Conservation (phyloP, 1,140 invertebrate species). For the Drosophila paulistorum region DNA sequence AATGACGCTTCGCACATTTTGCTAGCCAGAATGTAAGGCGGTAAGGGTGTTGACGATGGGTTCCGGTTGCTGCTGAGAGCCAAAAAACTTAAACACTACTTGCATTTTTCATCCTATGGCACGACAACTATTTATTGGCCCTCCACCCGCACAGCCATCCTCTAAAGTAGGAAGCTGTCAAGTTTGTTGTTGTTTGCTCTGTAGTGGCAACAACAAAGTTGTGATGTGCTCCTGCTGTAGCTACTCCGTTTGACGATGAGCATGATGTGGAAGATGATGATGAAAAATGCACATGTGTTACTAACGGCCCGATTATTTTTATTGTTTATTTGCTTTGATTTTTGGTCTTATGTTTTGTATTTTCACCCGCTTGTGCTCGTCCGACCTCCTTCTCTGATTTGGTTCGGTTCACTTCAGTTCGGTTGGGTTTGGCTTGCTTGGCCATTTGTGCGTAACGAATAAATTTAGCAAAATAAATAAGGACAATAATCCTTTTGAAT, state of each 20-base stretch:
- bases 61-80: constrained; percentile 50
- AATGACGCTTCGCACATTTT: constrained; percentile 55
- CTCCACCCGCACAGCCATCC: constrained; percentile 20
- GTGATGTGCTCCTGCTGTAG: constrained; percentile 32
- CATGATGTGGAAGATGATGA: constrained; percentile 56
- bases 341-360: constrained; percentile 59
- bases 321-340: constrained; percentile 81
- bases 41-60: constrained; percentile 18
- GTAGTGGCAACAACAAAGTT: constrained; percentile 68
- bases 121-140: constrained; percentile 78
- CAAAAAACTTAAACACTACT: constrained; percentile 77
- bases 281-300: constrained; percentile 78
- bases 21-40: background rate
- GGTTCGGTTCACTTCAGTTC: constrained; percentile 17
- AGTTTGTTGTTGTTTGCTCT: constrained; percentile 39
- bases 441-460: constrained; percentile 79
- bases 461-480: constrained; percentile 82
- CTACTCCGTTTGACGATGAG: constrained; percentile 10
- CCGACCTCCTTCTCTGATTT: constrained; percentile 27
- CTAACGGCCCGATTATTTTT: constrained; percentile 80
- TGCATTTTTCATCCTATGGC: constrained; percentile 78
- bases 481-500: constrained; percentile 81
- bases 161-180: constrained; percentile 42
- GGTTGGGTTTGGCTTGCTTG: constrained; percentile 51
- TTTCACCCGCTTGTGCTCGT: constrained; percentile 54